These are phyloP conservation scores for Amazonetta brasiliensis DNA, from an alignment of 2,797 vertebrate species.

Conservation along the genomic window DNA sequence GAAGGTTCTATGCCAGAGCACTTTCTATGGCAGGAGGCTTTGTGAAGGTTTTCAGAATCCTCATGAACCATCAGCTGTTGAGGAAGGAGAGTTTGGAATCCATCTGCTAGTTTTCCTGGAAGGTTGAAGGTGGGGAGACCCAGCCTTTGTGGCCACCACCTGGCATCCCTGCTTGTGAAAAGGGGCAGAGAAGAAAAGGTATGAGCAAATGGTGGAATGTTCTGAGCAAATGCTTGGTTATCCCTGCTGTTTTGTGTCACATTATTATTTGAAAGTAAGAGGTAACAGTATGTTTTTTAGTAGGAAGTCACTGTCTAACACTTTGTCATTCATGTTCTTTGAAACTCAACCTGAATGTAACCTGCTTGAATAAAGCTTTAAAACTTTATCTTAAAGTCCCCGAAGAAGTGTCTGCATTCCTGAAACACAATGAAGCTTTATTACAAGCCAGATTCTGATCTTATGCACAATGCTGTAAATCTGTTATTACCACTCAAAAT, in stretches of 20 bases:
- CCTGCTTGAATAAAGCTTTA: constrained; percentile 26
- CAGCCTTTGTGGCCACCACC: neutral
- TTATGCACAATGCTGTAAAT: neutral
- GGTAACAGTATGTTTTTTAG: neutral
- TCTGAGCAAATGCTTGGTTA: neutral
- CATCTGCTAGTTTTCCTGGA: neutral
- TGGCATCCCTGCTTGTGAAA: neutral
- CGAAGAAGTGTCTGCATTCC: neutral
- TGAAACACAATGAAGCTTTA: neutral
- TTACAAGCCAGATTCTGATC: neutral
- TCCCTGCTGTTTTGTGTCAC: neutral
- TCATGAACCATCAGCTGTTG: neutral
- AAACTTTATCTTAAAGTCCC: constrained; percentile 28
- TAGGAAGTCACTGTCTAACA: constrained; percentile 22
- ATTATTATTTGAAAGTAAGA: neutral
- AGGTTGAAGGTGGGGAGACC: neutral
- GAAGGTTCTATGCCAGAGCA: neutral
- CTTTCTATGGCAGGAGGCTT: neutral
- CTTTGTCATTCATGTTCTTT: constrained; percentile 5
- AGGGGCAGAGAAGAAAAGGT: neutral
- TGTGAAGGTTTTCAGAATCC: neutral
- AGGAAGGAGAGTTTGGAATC: neutral
- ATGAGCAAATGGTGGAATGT: neutral
- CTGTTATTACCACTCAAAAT: neutral
- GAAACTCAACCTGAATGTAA: constrained; percentile 21